phyloP scores from a whole-genome alignment of 2,113 vertebrate genomes.

The Lepidothrix coronata region DNA sequence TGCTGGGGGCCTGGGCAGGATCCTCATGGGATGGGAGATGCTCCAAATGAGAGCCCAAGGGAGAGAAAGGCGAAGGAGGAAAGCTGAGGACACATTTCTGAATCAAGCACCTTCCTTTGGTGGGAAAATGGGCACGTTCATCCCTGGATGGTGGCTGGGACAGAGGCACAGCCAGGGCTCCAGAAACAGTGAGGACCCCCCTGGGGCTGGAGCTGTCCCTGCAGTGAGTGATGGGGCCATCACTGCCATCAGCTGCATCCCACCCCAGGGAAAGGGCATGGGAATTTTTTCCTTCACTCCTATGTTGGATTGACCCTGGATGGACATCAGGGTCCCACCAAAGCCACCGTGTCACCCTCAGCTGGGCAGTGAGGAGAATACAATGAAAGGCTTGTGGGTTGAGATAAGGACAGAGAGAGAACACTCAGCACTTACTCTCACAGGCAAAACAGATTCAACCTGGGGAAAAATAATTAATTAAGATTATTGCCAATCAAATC shows the following conservation, averaged over 20 bases:
- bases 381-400: neutral
- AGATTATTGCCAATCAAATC: neutral
- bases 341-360: neutral
- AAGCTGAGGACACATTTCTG: accelerated
- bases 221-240: accelerated
- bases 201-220: neutral
- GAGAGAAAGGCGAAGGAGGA: accelerated
- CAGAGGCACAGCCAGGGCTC: neutral
- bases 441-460: neutral
- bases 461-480: neutral
- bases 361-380: neutral
- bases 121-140: accelerated
- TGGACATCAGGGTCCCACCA: neutral
- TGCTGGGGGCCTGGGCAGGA: neutral
- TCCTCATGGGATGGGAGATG: neutral
- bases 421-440: neutral
- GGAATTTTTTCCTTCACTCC: neutral
- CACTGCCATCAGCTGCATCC: neutral
- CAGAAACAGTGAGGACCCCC: accelerated
- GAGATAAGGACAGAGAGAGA: neutral
- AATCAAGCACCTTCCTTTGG: neutral
- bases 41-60: neutral
- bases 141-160: neutral
- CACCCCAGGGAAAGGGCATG: neutral
- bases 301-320: neutral